These are phyloP conservation scores for Australoheros facetus DNA, from an alignment of 2,797 vertebrate species.

Conservation along the genomic window DNA sequence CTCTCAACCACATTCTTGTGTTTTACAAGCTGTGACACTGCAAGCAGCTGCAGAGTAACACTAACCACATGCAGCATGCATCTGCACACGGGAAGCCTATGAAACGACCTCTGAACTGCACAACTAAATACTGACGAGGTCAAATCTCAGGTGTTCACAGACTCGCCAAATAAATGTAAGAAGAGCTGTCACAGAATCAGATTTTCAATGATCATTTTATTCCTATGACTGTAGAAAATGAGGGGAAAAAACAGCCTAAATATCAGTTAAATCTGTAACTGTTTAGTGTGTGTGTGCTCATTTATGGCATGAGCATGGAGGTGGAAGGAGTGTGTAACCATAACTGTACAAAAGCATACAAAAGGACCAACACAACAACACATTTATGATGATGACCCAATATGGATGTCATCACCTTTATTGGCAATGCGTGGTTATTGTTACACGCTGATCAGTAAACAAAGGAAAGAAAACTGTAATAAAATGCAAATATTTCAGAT, in stretches of 20 bases:
- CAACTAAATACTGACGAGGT: fast-evolving
- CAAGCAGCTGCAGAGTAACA: fast-evolving
- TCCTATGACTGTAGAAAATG: not conserved
- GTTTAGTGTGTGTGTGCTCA: not conserved
- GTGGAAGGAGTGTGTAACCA: not conserved
- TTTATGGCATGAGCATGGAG: not conserved
- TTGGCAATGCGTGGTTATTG: fast-evolving
- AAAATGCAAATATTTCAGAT: not conserved
- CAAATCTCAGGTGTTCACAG: not conserved
- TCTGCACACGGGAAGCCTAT: not conserved
- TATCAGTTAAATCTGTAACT: not conserved
- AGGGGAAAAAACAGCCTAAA: fast-evolving
- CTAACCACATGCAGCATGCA: not conserved
- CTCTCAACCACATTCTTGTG: not conserved
- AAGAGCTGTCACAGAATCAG: fast-evolving
- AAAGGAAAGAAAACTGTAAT: not conserved
- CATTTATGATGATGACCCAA: not conserved
- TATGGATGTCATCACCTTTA: not conserved
- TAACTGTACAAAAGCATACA: not conserved
- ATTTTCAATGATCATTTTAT: not conserved
- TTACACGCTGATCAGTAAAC: not conserved
- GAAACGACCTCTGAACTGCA: not conserved
- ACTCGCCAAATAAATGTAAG: not conserved
- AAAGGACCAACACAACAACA: no score
- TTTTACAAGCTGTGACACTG: not conserved